Conservation (phyloP, 1,140 invertebrate species). For the Protaetia brevitarsis region DNA sequence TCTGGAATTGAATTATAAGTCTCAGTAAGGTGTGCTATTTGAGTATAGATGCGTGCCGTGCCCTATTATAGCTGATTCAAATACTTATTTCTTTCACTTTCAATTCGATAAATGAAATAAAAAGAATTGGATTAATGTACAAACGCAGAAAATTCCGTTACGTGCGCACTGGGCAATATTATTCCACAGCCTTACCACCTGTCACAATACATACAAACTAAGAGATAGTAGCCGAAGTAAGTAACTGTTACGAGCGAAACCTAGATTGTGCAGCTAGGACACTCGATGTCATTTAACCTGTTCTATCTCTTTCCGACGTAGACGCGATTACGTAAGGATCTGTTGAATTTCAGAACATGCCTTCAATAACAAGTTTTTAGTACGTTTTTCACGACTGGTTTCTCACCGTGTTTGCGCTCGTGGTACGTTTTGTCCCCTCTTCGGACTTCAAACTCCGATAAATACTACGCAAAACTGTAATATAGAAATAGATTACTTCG, state of each 20-base stretch:
- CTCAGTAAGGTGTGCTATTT: too few relatives aligned
- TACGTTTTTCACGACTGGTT: slow-evolving; percentile 26
- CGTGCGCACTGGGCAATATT: too few relatives aligned
- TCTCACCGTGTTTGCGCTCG: background rate
- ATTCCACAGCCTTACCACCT: too few relatives aligned
- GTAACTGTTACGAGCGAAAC: slow-evolving; percentile 34
- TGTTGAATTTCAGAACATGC: slow-evolving; percentile 16
- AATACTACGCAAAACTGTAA: background rate
- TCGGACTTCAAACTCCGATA: background rate
- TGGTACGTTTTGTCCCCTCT: background rate
- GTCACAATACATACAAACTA: background rate
- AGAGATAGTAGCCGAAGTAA: slow-evolving; percentile 15
- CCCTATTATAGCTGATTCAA: too few relatives aligned
- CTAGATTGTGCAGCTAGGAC: slow-evolving; percentile 31
- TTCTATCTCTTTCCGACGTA: background rate
- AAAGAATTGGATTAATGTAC: too few relatives aligned
- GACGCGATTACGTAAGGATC: slow-evolving; percentile 11
- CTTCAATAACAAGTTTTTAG: slow-evolving; percentile 27
- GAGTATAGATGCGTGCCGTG: too few relatives aligned
- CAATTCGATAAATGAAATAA: too few relatives aligned
- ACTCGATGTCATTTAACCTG: slow-evolving; percentile 36
- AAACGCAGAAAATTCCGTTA: too few relatives aligned
- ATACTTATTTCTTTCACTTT: too few relatives aligned
- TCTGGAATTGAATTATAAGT: too few relatives aligned
- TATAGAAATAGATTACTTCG: too few relatives aligned